These are phyloP conservation scores for Brienomyrus brachyistius DNA, from an alignment of 2,113 vertebrate genomes.

Conservation along the genomic window DNA sequence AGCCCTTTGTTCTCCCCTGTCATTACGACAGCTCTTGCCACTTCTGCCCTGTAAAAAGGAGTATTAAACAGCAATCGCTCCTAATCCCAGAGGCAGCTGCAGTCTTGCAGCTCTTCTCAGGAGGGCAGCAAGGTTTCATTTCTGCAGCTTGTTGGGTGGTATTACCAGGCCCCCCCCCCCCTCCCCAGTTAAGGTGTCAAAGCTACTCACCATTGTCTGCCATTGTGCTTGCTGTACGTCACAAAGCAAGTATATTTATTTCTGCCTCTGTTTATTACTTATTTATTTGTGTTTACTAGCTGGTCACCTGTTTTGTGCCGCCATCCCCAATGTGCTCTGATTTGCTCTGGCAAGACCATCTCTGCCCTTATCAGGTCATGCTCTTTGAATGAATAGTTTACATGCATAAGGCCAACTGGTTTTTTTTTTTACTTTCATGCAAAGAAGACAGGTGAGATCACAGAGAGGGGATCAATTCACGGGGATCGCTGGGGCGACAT, in stretches of 20 bases:
- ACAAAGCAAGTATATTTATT: neutral
- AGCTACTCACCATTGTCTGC: neutral
- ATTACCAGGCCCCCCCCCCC: neutral
- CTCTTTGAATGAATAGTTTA: neutral
- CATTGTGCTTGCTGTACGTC: neutral
- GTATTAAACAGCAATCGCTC: neutral
- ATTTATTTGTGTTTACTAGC: neutral
- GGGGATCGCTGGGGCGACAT: neutral
- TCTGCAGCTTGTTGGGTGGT: neutral
- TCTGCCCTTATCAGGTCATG: neutral
- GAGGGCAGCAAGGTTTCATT: neutral
- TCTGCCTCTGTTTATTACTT: neutral
- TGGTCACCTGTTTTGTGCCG: neutral
- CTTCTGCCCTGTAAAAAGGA: neutral
- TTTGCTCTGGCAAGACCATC: neutral
- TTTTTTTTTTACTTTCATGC: neutral
- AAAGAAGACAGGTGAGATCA: neutral
- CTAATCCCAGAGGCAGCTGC: neutral
- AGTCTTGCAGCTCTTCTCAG: neutral
- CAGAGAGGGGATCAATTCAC: neutral
- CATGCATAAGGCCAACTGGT: neutral
- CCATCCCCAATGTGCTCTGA: neutral
- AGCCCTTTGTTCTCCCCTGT: neutral
- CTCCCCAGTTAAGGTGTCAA: neutral
- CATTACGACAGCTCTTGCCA: neutral